Conservation (phyloP, 2,888 invertebrate genomes). For the Caenorhabditis japonica region DNA sequence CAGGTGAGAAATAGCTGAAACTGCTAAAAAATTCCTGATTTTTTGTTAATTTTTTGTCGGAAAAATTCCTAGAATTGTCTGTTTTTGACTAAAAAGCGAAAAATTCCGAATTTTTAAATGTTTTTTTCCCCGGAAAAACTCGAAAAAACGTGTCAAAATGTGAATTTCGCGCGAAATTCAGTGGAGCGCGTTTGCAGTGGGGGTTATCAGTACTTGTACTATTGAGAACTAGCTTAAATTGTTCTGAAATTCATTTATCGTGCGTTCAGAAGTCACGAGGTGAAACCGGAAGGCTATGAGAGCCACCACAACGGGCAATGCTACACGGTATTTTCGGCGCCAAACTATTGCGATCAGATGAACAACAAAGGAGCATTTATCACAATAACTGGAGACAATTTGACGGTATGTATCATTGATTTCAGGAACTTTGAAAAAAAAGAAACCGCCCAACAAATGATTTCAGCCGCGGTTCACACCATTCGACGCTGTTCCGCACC, state of each 20-base stretch:
- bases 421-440: neutral
- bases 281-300: constrained; percentile 96
- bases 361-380: constrained; percentile 98
- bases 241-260: too few relatives aligned
- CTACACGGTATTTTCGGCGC: constrained; percentile 98
- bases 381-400: constrained; percentile 85
- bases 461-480: constrained; percentile 90
- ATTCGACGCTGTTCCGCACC: constrained; percentile 88
- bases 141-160: too few relatives aligned
- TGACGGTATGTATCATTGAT: constrained; percentile 46
- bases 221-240: too few relatives aligned
- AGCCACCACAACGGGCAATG: constrained; percentile 93
- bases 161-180: too few relatives aligned
- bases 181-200: neutral
- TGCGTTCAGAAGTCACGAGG: constrained; percentile 92
- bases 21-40: constrained; percentile 5
- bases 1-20: constrained; percentile 69
- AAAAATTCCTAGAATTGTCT: neutral
- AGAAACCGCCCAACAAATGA: neutral
- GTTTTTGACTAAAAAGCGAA: neutral
- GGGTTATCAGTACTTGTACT: too few relatives aligned
- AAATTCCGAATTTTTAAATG: constrained; percentile 6
- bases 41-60: neutral
- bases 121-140: neutral
- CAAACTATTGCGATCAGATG: constrained; percentile 95